Conservation (phyloP, 2,888 invertebrate genomes). For the Ennomos quercinarius region DNA sequence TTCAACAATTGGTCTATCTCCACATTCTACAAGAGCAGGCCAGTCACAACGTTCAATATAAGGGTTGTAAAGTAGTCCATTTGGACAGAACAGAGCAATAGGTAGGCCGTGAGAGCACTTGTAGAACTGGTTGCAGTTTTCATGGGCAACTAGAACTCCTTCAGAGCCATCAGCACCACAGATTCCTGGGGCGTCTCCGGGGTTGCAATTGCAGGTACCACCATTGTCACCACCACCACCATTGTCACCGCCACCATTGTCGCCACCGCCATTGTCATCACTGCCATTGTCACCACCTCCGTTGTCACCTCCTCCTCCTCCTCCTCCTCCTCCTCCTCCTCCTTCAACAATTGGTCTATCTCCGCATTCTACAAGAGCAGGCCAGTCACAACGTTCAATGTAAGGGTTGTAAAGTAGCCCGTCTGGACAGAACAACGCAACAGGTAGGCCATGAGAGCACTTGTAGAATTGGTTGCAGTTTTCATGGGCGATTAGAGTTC, state of each 20-base stretch:
- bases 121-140: slow-evolving; percentile 45
- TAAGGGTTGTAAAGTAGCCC: slow-evolving; percentile 42
- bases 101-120: slow-evolving; percentile 38
- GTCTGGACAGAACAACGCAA: slow-evolving; percentile 35
- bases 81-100: slow-evolving; percentile 33
- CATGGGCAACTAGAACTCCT: slow-evolving; percentile 38
- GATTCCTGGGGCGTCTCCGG: slow-evolving; percentile 31
- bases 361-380: slow-evolving; percentile 45
- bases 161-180: slow-evolving; percentile 29
- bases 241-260: slow-evolving; percentile 21
- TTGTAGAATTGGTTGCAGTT: slow-evolving; percentile 54
- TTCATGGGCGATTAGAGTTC: slow-evolving; percentile 53
- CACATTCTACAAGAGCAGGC: slow-evolving; percentile 40
- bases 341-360: slow-evolving; percentile 33
- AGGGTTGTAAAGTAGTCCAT: slow-evolving; percentile 37
- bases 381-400: slow-evolving; percentile 48
- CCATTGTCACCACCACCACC: slow-evolving; percentile 14
- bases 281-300: no score
- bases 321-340: no score
- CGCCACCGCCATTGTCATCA: slow-evolving; percentile 23
- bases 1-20: slow-evolving; percentile 25
- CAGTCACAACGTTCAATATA: slow-evolving; percentile 38
- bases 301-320: slow-evolving; percentile 23
- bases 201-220: slow-evolving; percentile 35
- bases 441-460: slow-evolving; percentile 33